These are phyloP conservation scores for Choreutis nemorana DNA, from an alignment of 2,888 invertebrate species.

Conservation along the genomic window DNA sequence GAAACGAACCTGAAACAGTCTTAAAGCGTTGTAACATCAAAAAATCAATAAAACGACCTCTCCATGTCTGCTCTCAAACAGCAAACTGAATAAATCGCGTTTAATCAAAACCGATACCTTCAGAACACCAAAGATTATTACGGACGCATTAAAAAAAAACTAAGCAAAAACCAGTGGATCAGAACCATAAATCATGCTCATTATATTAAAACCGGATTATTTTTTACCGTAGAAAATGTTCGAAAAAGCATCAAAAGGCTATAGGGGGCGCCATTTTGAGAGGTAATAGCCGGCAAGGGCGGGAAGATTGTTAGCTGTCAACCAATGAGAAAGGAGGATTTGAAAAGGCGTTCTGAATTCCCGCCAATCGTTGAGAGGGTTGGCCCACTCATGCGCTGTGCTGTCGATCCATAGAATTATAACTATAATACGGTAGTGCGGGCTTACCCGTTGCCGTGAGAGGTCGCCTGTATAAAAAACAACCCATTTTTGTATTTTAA, in stretches of 20 bases:
- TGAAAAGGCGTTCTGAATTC: conserved; percentile 43
- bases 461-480: conserved; percentile 28
- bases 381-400: conserved; percentile 53
- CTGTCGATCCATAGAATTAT: conserved; percentile 58
- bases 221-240: conserved; percentile 62
- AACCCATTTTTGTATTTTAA: conserved; percentile 26
- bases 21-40: too few species aligned
- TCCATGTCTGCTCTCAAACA: conserved; percentile 12
- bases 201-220: conserved; percentile 64
- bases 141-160: conserved; percentile 48
- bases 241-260: conserved; percentile 63
- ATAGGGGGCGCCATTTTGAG: conserved; percentile 62
- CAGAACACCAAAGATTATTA: conserved; percentile 55
- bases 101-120: conserved; percentile 47
- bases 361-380: conserved; percentile 36
- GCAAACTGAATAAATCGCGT: conserved; percentile 35
- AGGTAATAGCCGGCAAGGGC: conserved; percentile 50
- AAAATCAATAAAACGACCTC: too few species aligned
- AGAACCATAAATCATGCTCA: conserved; percentile 65
- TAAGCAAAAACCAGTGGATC: conserved; percentile 45
- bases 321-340: conserved; percentile 30
- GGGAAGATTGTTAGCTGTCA: conserved; percentile 38
- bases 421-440: conserved; percentile 60
- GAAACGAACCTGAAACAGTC: too few species aligned
- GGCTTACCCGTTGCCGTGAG: conserved; percentile 49